A percentile compares a stretch with the other conserved stretches of the same genome.
Evolutionary conservation across 2,888 invertebrate genomes (phyloP).

Genomic region (Cryptocephalus moraei): DNA sequence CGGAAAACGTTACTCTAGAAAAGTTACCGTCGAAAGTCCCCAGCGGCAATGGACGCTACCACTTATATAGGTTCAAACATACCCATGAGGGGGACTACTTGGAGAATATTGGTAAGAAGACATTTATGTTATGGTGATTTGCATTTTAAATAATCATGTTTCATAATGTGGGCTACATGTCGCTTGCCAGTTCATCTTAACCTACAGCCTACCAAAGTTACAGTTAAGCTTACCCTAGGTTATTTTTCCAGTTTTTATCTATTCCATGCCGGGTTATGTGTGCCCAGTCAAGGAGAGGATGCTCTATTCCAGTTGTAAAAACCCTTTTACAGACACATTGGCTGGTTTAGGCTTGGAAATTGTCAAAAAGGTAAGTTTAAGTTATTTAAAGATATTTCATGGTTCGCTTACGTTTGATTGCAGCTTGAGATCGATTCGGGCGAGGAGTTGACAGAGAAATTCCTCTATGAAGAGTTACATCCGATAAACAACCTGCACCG

Average conservation of each 20-base stretch:
- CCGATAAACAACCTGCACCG: slow-evolving; percentile 81
- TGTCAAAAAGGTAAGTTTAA: slow-evolving; percentile 67
- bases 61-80: slow-evolving; percentile 84
- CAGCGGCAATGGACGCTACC: slow-evolving; percentile 78
- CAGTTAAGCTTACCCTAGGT: not conserved
- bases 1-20: slow-evolving; percentile 54
- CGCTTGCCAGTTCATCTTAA: too few relatives aligned
- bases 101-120: slow-evolving; percentile 64
- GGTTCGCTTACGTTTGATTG: slow-evolving; percentile 2
- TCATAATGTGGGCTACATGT: too few relatives aligned
- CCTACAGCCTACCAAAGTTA: too few relatives aligned
- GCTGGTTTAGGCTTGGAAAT: slow-evolving; percentile 69
- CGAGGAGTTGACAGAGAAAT: slow-evolving; percentile 82
- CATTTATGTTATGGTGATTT: not conserved
- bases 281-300: slow-evolving; percentile 96
- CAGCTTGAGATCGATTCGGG: slow-evolving; percentile 89
- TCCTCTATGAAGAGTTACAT: slow-evolving; percentile 86
- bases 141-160: too few relatives aligned
- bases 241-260: slow-evolving; percentile 77
- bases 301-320: slow-evolving; percentile 97
- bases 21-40: slow-evolving; percentile 75
- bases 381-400: not conserved
- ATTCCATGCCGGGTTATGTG: slow-evolving; percentile 95
- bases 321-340: slow-evolving; percentile 75
- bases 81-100: slow-evolving; percentile 85